Conservation (phyloP, 2,797 vertebrate genomes). For the Gouania willdenowi region DNA sequence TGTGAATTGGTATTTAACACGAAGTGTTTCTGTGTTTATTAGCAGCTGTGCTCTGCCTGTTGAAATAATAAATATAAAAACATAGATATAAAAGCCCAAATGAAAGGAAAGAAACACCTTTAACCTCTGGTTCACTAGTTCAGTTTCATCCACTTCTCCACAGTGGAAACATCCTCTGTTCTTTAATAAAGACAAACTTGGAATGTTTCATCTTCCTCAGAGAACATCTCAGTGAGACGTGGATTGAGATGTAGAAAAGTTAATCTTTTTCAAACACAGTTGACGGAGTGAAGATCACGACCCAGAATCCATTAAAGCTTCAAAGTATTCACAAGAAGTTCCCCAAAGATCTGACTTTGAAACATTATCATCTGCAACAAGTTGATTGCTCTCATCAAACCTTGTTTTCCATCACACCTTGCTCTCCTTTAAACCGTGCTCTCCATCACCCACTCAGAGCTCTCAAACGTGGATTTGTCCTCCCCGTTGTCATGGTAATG, state of each 20-base stretch:
- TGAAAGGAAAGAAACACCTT: no score
- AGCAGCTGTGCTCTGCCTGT: no score
- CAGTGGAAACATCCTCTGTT: no score
- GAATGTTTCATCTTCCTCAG: no score
- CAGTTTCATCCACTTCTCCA: no score
- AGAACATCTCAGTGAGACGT: constrained; percentile 26
- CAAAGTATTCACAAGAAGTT: constrained; percentile 65
- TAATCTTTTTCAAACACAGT: constrained; percentile 47
- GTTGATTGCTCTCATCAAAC: constrained; percentile 38
- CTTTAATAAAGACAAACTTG: no score
- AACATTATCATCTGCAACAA: constrained; percentile 14
- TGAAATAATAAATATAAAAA: no score
- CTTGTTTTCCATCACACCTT: constrained; percentile 77
- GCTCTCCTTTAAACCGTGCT: constrained; percentile 79
- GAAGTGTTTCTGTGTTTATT: no score
- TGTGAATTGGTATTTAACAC: no score
- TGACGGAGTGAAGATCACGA: constrained; percentile 40
- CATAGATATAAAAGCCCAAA: no score
- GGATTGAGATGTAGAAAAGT: constrained; percentile 29
- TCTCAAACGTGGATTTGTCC: constrained; percentile 82
- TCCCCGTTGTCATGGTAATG: constrained; percentile 88
- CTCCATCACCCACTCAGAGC: constrained; percentile 97
- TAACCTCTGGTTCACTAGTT: no score
- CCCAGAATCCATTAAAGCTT: constrained; percentile 40
- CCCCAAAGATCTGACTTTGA: no score